phyloP scores from a whole-genome alignment of 2,113 vertebrate species.

The Sula dactylatra region DNA sequence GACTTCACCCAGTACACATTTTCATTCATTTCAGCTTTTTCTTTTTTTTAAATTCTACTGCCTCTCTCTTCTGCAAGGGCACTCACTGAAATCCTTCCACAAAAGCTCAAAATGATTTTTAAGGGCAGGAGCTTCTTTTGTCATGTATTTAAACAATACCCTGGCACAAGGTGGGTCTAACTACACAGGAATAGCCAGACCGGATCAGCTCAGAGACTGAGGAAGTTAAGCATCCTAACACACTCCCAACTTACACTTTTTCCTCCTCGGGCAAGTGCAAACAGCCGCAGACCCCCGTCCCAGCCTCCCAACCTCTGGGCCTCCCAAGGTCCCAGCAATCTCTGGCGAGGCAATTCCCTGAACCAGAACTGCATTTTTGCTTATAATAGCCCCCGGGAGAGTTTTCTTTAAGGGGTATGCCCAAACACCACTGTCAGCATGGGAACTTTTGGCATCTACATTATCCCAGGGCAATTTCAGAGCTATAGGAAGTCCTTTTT shows the following conservation, averaged over 20 bases:
- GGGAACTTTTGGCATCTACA: neutral
- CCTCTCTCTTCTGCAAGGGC: neutral
- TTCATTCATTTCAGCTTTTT: neutral
- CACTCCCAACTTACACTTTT: neutral
- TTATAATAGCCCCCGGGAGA: neutral
- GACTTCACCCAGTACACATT: neutral
- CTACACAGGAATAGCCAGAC: neutral
- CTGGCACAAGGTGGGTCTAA: neutral
- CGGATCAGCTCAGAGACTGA: neutral
- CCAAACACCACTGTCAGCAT: neutral
- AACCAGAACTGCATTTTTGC: neutral
- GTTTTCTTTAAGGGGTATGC: neutral
- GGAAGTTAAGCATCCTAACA: neutral
- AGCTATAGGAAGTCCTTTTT: neutral
- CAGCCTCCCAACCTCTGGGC: neutral
- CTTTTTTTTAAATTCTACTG: neutral
- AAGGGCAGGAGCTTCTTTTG: neutral
- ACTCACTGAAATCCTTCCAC: neutral
- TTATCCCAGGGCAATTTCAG: neutral
- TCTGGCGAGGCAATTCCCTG: neutral
- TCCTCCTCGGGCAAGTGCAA: neutral
- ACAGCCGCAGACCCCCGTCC: fast-evolving
- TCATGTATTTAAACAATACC: neutral
- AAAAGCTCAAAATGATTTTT: neutral
- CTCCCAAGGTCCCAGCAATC: neutral